A percentile compares a stretch with the other conserved stretches of the same genome.
Evolutionary conservation across 2,113 vertebrate species (phyloP).

Genomic region (Ammodytes dubius): DNA sequence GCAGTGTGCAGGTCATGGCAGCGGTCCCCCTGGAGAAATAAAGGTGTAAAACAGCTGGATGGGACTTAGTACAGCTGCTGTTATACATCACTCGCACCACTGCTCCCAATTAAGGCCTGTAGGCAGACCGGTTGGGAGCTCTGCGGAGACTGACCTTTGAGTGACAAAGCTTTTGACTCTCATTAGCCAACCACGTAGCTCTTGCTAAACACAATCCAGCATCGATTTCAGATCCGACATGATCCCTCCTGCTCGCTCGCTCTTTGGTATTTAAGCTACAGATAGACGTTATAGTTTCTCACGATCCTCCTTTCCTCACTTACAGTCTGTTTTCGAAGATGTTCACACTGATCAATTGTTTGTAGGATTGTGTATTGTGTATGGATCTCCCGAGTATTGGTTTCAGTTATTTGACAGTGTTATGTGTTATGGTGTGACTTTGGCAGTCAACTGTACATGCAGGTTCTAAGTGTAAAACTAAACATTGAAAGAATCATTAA

Average conservation of each 20-base stretch:
- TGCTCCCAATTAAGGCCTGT: conserved; percentile 72
- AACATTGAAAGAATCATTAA: too few species aligned
- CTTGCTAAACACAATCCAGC: conserved; percentile 66
- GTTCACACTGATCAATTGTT: not conserved
- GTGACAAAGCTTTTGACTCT: conserved; percentile 82
- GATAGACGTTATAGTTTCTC: not conserved
- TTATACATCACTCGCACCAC: conserved; percentile 66
- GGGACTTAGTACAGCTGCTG: conserved; percentile 51
- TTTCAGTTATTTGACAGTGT: not conserved
- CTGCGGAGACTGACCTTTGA: conserved; percentile 76
- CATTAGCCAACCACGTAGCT: conserved; percentile 75
- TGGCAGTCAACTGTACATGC: too few species aligned
- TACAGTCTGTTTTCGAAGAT: not conserved
- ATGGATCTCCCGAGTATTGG: not conserved
- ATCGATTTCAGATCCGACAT: conserved; percentile 76
- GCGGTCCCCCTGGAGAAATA: conserved; percentile 29
- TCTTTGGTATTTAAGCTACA: conserved; percentile 51
- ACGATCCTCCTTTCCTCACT: not conserved
- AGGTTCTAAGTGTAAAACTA: too few species aligned
- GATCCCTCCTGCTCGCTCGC: conserved; percentile 51
- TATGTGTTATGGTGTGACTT: too few species aligned
- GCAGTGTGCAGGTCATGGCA: not conserved
- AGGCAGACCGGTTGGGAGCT: conserved; percentile 47
- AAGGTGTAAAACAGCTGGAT: conserved; percentile 66
- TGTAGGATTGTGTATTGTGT: not conserved